phyloP scores from a whole-genome alignment of 2,888 invertebrate genomes.

The Steinernema scapterisci region DNA sequence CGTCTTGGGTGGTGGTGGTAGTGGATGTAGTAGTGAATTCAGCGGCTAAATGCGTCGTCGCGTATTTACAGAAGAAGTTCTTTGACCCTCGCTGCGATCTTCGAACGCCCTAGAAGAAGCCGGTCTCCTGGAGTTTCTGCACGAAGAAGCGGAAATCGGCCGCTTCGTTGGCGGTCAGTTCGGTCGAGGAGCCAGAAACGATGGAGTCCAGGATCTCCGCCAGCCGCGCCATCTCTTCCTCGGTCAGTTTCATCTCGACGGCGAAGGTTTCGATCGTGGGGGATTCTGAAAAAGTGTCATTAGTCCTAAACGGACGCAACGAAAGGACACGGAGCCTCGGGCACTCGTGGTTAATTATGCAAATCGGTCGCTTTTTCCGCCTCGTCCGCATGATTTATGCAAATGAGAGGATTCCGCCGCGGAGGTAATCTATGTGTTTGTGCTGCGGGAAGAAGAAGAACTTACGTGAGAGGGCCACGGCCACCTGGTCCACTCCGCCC shows the following conservation, averaged over 20 bases:
- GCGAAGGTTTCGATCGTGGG: constrained; percentile 62
- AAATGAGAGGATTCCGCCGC: neutral
- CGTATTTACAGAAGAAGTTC: constrained; percentile 24
- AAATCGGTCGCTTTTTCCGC: neutral
- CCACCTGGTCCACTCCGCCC: constrained; percentile 92
- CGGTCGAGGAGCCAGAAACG: constrained; percentile 54
- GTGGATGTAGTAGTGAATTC: neutral
- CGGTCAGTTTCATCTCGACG: constrained; percentile 55
- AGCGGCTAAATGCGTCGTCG: neutral
- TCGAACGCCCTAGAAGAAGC: constrained; percentile 55
- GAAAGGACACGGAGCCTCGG: neutral
- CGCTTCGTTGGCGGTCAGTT: constrained; percentile 58
- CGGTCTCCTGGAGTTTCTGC: constrained; percentile 65
- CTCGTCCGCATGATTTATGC: constrained; percentile 7
- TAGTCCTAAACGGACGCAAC: no score
- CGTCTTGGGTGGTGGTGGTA: no score
- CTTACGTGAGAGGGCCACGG: constrained; percentile 87
- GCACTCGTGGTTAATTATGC: neutral
- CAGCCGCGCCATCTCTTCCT: constrained; percentile 56
- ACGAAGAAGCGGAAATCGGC: constrained; percentile 66
- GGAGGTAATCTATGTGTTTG: neutral
- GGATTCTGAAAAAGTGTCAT: constrained; percentile 54
- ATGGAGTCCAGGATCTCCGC: constrained; percentile 58
- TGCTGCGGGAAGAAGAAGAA: constrained; percentile 17
- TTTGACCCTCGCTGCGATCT: neutral